Conservation (phyloP, 2,113 vertebrate genomes). For the Petrocephalus microphthalmus region DNA sequence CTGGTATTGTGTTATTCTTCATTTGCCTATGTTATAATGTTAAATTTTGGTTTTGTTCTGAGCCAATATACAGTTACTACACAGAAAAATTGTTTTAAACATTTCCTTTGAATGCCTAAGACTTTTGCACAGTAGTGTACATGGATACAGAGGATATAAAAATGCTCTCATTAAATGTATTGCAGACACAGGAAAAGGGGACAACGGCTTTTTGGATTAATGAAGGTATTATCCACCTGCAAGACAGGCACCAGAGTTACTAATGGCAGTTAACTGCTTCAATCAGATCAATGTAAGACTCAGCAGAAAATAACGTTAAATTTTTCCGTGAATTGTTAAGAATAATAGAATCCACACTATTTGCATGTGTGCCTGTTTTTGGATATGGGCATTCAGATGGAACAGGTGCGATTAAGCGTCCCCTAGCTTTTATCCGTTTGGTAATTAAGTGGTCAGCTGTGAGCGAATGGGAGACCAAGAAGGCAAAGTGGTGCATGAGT, state of each 20-base stretch:
- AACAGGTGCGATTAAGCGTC: neutral
- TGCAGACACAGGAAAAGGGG: neutral
- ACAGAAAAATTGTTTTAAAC: too few relatives aligned
- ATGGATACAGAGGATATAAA: neutral
- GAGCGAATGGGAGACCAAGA: neutral
- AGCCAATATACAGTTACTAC: too few relatives aligned
- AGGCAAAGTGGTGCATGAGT: neutral
- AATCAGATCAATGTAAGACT: neutral
- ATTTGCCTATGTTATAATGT: too few relatives aligned
- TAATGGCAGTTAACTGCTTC: constrained; percentile 2
- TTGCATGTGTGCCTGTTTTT: neutral
- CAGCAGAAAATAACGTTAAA: neutral
- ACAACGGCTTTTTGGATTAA: neutral
- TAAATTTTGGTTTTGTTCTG: too few relatives aligned
- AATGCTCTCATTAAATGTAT: neutral
- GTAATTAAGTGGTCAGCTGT: neutral
- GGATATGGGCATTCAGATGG: neutral
- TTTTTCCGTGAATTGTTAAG: constrained; percentile 1
- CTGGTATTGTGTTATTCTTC: too few relatives aligned
- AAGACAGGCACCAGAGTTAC: neutral
- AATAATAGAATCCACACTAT: neutral
- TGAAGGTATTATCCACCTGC: constrained; percentile 5
- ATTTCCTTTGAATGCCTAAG: too few relatives aligned
- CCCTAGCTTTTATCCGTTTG: neutral
- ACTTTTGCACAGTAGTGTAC: too few relatives aligned